Base-by-base conservation (phyloP, 1,140 invertebrate species). In the Drosophila rufa region DNA sequence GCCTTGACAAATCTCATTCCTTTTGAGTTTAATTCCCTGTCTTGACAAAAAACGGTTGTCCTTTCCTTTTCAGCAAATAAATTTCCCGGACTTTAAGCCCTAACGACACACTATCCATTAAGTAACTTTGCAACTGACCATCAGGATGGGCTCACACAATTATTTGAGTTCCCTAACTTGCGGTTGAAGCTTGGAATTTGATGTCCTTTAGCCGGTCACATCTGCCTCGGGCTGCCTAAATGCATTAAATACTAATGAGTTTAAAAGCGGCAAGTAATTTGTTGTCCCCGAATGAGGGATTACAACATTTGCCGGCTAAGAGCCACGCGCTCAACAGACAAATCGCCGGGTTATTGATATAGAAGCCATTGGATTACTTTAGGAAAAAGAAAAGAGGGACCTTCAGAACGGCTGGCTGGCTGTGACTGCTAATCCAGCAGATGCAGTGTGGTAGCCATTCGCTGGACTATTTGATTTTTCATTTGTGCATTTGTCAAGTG, bases 161-260 rank as follows among this genome's bases (percentile, higher is more conserved):
- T 50, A 33, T 50, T 60, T 60, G 42, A 62, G 60, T 73, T 73
- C 1, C 40, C 64, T 65, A 60, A 71, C 45, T 82, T 82, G 80
- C 48, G 75, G 83, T 82, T 47, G 45, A 45, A 40, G 36, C 11
- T 7, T 40, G 55, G 38, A 56, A 53, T 59, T 65, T 66, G 27
- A 58, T 53, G 58, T 59, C 56, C 46, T 50, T 51, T 42, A 25
- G 27, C 45, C 46, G 64, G 83, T 60, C 80, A 47, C 80, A 87
- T 70, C 80, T 87, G 84, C 53, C 36, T 19, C 48, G 19, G 43
- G 76, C 53, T 51, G 68, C 50, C 38, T 46, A 71, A 84, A 73
- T 89, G 76, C 80, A 87, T 87, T 87, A 89, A 87, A 80, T 70
- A 80, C 89, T 89, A 87, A 87, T 84, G 84, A 84, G 69, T 65